Base-by-base conservation (phyloP, 2,113 vertebrate species). In the Neolamprologus kungweensis region DNA sequence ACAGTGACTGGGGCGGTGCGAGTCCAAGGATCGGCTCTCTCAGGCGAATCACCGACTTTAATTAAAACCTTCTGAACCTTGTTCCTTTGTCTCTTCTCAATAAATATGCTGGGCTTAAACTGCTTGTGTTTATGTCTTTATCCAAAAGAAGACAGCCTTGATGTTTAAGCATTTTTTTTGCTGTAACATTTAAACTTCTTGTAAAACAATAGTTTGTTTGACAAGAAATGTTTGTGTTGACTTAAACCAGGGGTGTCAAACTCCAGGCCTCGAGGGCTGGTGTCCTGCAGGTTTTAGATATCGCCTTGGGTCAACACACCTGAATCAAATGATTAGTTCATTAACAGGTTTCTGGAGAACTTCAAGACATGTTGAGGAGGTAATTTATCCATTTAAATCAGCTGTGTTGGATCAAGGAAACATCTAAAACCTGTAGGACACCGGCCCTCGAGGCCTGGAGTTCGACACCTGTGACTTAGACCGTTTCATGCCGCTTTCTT, bases 21-120 rank as follows among this genome's bases (percentile, higher is more conserved):
- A 93, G 92, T 26, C 81, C 94, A 54, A 91, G 82, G 63, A 91
- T 94, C 8, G 93, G 93, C 71, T 95, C 94, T 2, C 86, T 95
- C 84, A 89, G 88, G 88, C 93, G 91, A 51, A 94, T 96, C 89
- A 93, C 85, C 9, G 94, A 93, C 86, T 91, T 90, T 57, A 94
- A 93, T 82, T 94, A 91, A 82, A 83, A 65, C 51, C 31, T 63
- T 57, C 28, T 11, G 4, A 88, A 87, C 35, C 19, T 37, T 82
- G 28, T 84, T 81, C 80, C 21, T 73, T 16, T 83, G 9, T 90
- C 80, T 85, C 83, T 92, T 92, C 51, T 82, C 79, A 93, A 95
- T 93, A 94, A 95, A 95, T 33, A 71, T 87, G 53, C 84, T 86
- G 80, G 85, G 31, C 85, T 88, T 40, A 79, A 75, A 86, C n/a